These are phyloP conservation scores for Stigmatopora nigra DNA, from an alignment of 2,113 vertebrate species.

Conservation along the genomic window DNA sequence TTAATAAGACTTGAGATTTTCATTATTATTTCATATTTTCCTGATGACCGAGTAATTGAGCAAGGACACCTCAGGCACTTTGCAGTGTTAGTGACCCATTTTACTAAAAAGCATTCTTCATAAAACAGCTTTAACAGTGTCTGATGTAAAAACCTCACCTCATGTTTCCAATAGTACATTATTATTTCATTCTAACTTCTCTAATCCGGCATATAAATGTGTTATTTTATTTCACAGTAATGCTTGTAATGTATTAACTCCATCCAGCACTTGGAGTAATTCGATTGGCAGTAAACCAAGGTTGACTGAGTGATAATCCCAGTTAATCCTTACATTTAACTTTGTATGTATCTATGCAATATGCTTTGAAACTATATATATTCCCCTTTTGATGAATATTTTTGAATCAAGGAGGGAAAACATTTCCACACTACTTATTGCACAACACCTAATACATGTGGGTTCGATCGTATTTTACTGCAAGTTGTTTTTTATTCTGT, in stretches of 20 bases:
- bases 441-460: not conserved
- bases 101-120: not conserved
- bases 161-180: not conserved
- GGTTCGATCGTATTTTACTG: not conserved
- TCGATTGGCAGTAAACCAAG: not conserved
- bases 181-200: not conserved
- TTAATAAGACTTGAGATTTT: too few relatives aligned
- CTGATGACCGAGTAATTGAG: not conserved
- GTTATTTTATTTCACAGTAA: not conserved
- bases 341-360: too few relatives aligned
- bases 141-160: not conserved
- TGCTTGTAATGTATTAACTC: not conserved
- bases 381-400: not conserved
- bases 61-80: not conserved
- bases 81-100: not conserved
- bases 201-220: not conserved
- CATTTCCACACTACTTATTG: not conserved
- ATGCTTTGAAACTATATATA: not conserved
- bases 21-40: not conserved
- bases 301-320: not conserved
- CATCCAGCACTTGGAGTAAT: not conserved
- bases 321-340: not conserved
- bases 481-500: conserved; percentile 26
- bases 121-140: not conserved
- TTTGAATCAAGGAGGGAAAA: not conserved